Evolutionary conservation across 2,888 invertebrate genomes (phyloP), one percentile per base, ranked within the genome.

Genomic region (Clusia tigrina): DNA sequence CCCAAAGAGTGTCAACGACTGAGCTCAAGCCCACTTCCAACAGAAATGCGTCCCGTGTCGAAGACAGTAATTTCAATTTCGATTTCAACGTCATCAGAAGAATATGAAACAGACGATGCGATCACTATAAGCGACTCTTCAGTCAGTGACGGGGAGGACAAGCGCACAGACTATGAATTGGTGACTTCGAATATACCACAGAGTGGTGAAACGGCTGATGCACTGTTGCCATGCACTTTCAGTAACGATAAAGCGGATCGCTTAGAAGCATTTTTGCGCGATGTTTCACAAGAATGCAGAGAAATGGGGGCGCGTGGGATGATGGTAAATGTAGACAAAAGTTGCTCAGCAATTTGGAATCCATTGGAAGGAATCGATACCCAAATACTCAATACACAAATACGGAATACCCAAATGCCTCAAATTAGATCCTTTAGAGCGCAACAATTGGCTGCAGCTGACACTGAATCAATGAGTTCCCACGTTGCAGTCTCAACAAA

Each of bases 251-350:
- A 76, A 38, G 71, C 76, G 1, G 71, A 78, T 42, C 77, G 77
- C 3, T 78, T 82, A 54, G 74, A 78, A 17, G 81, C 77, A 0
- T 82, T 81, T 55, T 63, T 82, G 10, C 78, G 77, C 1, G 83
- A 82, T 63, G 82, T 81, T 0, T 79, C 80, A 2, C 64, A 70
- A 1, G 74, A 76, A 24, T 67, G 69, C 1, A 73, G 56, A 25
- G 69, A 69, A 25, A 64, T 72, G 54, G 9, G 51, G 1, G 66
- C 67, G 2, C 70, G 67, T 9, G 54, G 60, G 20, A 2, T 15
- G 6, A 53, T 57, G n/a, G 24, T 24, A 37, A 55, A 1, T 10
- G 38, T n/a, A 24, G 17, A 37, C 24, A 5, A 42, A 15, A n/a
- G n/a, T n/a, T n/a, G n/a, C n/a, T n/a, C n/a, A n/a, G n/a, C n/a